Percentiles rank a stretch among this genome's conserved stretches.
phyloP scores from a whole-genome alignment of 2,113 vertebrate species.

The Mionectes macconnelli region DNA sequence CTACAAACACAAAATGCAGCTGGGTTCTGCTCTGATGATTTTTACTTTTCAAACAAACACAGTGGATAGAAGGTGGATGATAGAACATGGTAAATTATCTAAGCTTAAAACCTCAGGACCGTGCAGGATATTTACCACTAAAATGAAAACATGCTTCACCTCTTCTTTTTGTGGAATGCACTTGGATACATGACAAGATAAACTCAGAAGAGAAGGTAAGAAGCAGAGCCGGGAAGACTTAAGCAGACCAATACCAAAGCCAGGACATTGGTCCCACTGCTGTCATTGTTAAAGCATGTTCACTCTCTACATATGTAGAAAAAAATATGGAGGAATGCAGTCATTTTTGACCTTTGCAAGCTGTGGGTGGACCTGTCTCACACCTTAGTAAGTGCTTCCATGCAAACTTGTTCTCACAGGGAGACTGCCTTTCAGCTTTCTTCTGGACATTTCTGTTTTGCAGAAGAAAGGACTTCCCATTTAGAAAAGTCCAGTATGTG shows the following conservation, averaged over 20 bases:
- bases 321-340: not conserved
- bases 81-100: not conserved
- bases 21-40: not conserved
- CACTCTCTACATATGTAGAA: rapidly evolving
- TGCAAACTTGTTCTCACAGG: not conserved
- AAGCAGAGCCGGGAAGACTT: not conserved
- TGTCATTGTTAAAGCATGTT: not conserved
- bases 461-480: not conserved
- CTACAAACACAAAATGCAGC: not conserved
- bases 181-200: not conserved
- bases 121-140: not conserved
- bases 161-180: not conserved
- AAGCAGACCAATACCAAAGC: not conserved
- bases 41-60: not conserved
- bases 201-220: not conserved
- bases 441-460: not conserved
- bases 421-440: not conserved
- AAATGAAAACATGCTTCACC: not conserved
- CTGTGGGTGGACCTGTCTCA: not conserved
- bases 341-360: not conserved
- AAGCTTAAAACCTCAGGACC: not conserved
- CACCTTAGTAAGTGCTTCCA: not conserved
- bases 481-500: not conserved
- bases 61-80: not conserved
- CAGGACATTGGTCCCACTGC: not conserved